Evolutionary conservation across 2,888 invertebrate species (phyloP).

Genomic region (Catocala fraxini): DNA sequence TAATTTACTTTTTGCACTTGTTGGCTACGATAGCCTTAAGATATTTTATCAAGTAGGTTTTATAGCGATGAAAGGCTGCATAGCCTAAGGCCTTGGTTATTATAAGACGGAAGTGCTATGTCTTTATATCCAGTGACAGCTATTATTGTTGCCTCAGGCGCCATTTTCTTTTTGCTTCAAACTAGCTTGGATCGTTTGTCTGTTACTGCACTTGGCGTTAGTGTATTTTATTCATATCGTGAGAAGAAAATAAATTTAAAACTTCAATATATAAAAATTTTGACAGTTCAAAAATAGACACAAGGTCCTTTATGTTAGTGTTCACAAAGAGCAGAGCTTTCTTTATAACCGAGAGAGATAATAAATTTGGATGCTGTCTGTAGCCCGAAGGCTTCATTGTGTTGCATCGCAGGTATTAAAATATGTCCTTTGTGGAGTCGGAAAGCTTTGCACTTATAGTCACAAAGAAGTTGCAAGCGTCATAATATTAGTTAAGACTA

Average conservation of each 20-base stretch:
- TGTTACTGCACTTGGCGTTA: background rate
- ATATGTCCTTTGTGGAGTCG: conserved; percentile 32
- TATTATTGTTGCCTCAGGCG: conserved; percentile 36
- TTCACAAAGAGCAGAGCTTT: conserved; percentile 3
- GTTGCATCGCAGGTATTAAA: conserved; percentile 36
- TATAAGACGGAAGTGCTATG: conserved; percentile 46
- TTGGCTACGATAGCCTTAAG: conserved; percentile 3
- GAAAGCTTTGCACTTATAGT: conserved; percentile 23
- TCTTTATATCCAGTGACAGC: conserved; percentile 46
- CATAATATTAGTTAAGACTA: conserved; percentile 13
- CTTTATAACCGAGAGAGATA: conserved; percentile 17
- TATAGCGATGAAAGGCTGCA: conserved; percentile 34
- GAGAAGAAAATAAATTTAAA: too few species aligned
- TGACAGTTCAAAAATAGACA: conserved; percentile 4
- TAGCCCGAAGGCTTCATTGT: conserved; percentile 25
- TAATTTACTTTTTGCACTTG: background rate
- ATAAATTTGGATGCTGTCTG: conserved; percentile 23
- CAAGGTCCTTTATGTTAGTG: conserved; percentile 3
- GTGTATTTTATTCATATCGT: background rate
- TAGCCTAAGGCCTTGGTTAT: conserved; percentile 36
- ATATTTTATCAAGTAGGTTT: conserved; percentile 7
- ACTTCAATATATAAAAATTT: background rate
- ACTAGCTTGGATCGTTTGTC: conserved; percentile 15
- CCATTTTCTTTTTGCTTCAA: conserved; percentile 24
- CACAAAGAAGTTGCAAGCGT: conserved; percentile 16